Evolutionary conservation across 2,797 vertebrate species (phyloP).

Genomic region (Meriones psammophilus): DNA sequence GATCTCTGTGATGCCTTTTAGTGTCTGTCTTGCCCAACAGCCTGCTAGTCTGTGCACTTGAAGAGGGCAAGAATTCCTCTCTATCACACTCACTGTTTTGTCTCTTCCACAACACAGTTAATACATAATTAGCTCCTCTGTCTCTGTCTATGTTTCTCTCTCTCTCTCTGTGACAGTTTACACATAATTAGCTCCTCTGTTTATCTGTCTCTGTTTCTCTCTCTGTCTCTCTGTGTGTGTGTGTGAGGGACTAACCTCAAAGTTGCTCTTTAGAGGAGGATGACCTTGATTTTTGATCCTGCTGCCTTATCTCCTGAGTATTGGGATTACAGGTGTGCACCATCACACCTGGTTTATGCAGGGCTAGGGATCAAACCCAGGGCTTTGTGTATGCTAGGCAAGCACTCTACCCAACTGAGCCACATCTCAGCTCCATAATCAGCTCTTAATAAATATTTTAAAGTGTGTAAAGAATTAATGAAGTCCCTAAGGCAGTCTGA

Average conservation of each 20-base stretch:
- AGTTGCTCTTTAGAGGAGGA: background rate
- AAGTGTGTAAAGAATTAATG: background rate
- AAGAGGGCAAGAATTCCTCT: background rate
- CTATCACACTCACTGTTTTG: background rate
- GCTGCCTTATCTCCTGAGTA: background rate
- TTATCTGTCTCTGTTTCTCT: background rate
- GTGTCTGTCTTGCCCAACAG: background rate
- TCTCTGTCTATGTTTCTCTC: too few relatives aligned
- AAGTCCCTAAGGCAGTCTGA: background rate
- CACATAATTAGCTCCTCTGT: background rate
- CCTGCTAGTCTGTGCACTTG: background rate
- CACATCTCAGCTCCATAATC: background rate
- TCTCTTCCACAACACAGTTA: background rate
- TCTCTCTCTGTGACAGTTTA: background rate
- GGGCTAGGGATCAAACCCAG: background rate
- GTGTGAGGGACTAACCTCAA: background rate
- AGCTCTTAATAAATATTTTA: conserved; percentile 27
- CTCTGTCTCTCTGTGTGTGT: background rate
- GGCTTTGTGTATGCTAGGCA: background rate
- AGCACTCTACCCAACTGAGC: background rate
- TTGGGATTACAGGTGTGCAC: background rate
- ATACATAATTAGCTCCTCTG: background rate
- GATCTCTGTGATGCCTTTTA: background rate
- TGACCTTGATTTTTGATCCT: background rate
- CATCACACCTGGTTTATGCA: background rate